Evolutionary conservation across 2,113 vertebrate species (phyloP).

Genomic region (Antechinus flavipes): DNA sequence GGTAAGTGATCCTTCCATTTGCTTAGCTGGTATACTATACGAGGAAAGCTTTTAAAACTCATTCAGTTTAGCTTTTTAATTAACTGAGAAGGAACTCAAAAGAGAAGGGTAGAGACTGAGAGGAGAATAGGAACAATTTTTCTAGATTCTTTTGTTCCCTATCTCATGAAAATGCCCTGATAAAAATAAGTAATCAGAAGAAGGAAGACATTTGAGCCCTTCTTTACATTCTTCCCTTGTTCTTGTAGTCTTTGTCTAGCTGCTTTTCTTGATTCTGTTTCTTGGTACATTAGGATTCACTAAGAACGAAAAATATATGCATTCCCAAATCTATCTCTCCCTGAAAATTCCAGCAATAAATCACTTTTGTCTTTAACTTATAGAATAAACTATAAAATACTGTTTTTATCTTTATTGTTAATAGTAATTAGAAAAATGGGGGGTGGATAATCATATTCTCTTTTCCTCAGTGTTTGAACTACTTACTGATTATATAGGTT

Average conservation of each 20-base stretch:
- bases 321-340: neutral
- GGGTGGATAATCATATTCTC: neutral
- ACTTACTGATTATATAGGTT: neutral
- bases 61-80: neutral
- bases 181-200: constrained; percentile 25
- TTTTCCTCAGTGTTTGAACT: neutral
- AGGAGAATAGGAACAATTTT: too few relatives aligned
- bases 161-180: neutral
- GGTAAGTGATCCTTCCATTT: neutral
- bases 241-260: neutral
- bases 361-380: neutral
- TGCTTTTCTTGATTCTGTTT: neutral
- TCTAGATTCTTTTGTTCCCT: neutral
- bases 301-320: neutral
- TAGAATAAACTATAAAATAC: neutral
- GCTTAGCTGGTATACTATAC: neutral
- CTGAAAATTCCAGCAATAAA: neutral
- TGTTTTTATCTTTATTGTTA: neutral
- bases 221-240: neutral
- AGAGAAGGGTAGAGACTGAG: too few relatives aligned
- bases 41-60: neutral
- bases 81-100: too few relatives aligned
- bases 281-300: neutral
- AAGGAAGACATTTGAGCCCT: neutral
- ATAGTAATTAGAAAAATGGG: neutral